A percentile compares a stretch with the other conserved stretches of the same genome.
Evolutionary conservation across 2,113 vertebrate genomes (phyloP).

Genomic region (Gavialis gangeticus): DNA sequence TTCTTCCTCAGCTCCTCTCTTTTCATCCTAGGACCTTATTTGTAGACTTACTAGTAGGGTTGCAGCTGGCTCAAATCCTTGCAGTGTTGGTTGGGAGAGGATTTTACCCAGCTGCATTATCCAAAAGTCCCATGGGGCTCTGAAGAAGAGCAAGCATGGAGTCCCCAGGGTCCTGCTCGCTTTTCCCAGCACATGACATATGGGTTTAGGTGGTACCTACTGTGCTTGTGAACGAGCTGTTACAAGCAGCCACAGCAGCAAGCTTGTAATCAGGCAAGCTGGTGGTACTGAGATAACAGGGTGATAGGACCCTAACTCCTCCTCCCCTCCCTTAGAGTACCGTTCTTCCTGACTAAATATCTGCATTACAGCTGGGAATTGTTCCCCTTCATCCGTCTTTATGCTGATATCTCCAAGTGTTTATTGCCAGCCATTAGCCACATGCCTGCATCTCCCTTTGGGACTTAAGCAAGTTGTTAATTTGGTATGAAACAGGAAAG

Average conservation of each 20-base stretch:
- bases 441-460: not conserved
- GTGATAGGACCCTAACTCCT: not conserved
- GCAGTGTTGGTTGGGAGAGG: not conserved
- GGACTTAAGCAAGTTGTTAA: not conserved
- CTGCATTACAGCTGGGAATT: not conserved
- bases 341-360: not conserved
- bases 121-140: not conserved
- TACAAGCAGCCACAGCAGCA: not conserved
- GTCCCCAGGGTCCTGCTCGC: not conserved
- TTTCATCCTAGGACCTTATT: not conserved
- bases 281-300: fast-evolving
- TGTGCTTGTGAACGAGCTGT: not conserved
- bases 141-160: not conserved
- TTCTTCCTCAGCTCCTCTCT: not conserved
- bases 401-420: not conserved
- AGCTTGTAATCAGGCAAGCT: not conserved
- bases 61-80: not conserved
- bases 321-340: not conserved
- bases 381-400: not conserved
- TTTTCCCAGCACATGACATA: not conserved
- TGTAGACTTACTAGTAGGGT: not conserved
- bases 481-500: not conserved
- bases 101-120: not conserved
- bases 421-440: not conserved
- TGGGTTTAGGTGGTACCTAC: not conserved